Evolutionary conservation across 2,113 vertebrate genomes (phyloP).

Genomic region (Lophius piscatorius): DNA sequence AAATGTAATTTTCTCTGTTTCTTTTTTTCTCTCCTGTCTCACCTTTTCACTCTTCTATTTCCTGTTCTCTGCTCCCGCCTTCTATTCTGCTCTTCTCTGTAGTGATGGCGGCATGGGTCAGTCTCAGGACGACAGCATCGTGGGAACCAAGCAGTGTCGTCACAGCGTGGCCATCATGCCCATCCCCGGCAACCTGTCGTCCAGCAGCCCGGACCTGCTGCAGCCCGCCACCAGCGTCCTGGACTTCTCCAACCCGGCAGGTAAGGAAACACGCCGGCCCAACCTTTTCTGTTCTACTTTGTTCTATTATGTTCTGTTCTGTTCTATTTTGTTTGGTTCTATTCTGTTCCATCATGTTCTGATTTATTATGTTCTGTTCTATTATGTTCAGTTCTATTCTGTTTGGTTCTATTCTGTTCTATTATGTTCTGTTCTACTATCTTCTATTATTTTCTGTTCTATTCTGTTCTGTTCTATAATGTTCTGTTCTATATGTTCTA

Average conservation of each 20-base stretch:
- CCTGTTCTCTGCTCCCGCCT: neutral
- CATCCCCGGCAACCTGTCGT: conserved; percentile 90
- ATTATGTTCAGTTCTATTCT: no score
- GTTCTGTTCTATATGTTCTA: no score
- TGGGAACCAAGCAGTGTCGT: conserved; percentile 93
- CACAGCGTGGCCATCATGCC: conserved; percentile 98
- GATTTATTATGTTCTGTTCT: no score
- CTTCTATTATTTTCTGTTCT: no score
- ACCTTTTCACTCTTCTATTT: neutral
- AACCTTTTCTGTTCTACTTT: no score
- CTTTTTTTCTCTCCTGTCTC: neutral
- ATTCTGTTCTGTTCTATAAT: no score
- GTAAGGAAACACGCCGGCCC: conserved; percentile 61
- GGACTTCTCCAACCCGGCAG: conserved; percentile 94
- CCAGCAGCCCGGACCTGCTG: conserved; percentile 94
- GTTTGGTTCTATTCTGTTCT: no score
- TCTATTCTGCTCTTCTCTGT: conserved; percentile 33
- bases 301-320: no score
- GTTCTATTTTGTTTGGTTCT: no score
- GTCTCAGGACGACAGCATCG: conserved; percentile 97
- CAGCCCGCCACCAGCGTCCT: conserved; percentile 90
- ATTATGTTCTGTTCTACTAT: no score
- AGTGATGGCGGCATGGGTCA: conserved; percentile 92
- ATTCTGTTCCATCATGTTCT: no score
- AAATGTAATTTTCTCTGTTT: neutral